Base-by-base conservation (phyloP, 2,797 vertebrate genomes). In the Melopsittacus undulatus region DNA sequence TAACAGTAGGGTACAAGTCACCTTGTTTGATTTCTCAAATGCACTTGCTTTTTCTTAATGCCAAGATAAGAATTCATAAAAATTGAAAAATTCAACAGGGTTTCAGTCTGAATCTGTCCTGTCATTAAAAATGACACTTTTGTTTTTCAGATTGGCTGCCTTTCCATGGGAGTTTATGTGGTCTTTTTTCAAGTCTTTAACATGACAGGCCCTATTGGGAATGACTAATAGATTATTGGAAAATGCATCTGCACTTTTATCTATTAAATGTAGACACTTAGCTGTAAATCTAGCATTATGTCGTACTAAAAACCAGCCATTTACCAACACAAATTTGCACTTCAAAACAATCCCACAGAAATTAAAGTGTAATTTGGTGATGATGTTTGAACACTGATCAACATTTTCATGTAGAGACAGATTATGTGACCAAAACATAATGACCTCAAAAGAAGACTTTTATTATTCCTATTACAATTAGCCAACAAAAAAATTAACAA, bases 61-160 rank as follows among this genome's bases (percentile, higher is more conserved):
- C 81, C 90, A 69, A 95, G 90, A 96, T 92, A 93, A 95, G 90
- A 92, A 92, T 94, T 90, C 89, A 97, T 87, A 89, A 89, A 94
- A 93, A 85, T 69, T 66, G 73, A 73, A 96, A 95, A 90, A 91
- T 40, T 78, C 72, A 81, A 68, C 68, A 66, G 62, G 49, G 79
- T 36, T 86, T 5, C 92, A 46, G 89, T 62, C 56, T 75, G 92
- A 64, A 40, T 67, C 45, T 27, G 70, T 48, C 45, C 75, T 66
- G 49, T 62, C 83, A 92, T 95, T 93, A 92, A 91, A 95, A 94
- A 80, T n/a, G 12, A 83, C 87, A 84, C 73, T 95, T 91, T 34
- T 78, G 87, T 70, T 94, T 96, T 92, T 62, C 63, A 94, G 64
- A 94, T 27, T 75, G 72, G 83, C 69, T 96, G 76, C 78, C 83